Conservation (phyloP, 2,888 invertebrate species). For the Xanthorhoe designata region DNA sequence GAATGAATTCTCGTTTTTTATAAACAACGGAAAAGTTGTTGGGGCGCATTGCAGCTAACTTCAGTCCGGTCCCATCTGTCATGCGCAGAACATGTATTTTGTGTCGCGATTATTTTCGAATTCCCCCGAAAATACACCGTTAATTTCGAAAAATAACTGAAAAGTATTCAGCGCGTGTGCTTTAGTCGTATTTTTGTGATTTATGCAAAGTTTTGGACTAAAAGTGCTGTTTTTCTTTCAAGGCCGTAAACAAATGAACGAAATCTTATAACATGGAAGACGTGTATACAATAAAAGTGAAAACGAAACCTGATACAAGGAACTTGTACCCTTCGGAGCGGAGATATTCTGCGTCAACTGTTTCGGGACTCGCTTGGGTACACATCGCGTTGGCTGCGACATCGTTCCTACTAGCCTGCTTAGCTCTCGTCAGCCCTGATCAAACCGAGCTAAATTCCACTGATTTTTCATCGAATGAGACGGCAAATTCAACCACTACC, state of each 20-base stretch:
- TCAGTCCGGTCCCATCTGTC: slow-evolving; percentile 26
- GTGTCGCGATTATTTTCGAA: slow-evolving; percentile 15
- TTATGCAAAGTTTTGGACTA: not conserved
- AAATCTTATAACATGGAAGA: slow-evolving; percentile 83
- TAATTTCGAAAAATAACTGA: slow-evolving; percentile 28
- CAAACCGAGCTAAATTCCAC: slow-evolving; percentile 36
- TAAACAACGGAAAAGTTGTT: not conserved
- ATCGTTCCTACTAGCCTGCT: slow-evolving; percentile 83
- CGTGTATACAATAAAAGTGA: slow-evolving; percentile 88
- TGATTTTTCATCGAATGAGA: slow-evolving; percentile 29
- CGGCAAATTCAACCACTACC: slow-evolving; percentile 22
- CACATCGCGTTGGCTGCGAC: slow-evolving; percentile 87
- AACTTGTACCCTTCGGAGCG: slow-evolving; percentile 88
- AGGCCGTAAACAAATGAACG: slow-evolving; percentile 39
- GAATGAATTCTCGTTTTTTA: not conserved
- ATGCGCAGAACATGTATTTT: slow-evolving; percentile 25
- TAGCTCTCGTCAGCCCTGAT: slow-evolving; percentile 75
- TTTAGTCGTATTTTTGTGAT: not conserved
- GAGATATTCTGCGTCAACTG: slow-evolving; percentile 88
- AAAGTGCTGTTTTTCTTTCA: slow-evolving; percentile 27
- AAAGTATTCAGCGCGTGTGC: not conserved
- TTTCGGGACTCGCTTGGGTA: slow-evolving; percentile 87
- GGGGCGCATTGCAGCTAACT: slow-evolving; percentile 14
- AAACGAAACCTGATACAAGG: slow-evolving; percentile 86
- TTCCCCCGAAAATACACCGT: slow-evolving; percentile 25